Evolutionary conservation across 2,113 vertebrate genomes (phyloP).

Genomic region (Chaetodon trifascialis): DNA sequence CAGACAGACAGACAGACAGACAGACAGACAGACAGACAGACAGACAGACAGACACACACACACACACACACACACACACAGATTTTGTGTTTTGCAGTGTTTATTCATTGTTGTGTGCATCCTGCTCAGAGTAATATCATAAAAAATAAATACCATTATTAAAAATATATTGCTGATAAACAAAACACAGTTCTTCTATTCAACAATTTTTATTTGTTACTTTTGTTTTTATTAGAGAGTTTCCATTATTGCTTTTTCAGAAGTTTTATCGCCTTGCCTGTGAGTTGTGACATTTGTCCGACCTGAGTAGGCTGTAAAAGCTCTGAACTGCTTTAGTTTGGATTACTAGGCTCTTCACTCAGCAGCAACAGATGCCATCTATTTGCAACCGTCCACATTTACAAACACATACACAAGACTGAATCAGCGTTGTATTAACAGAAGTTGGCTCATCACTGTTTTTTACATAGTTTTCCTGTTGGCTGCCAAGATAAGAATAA

Average conservation of each 20-base stretch:
- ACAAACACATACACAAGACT: neutral
- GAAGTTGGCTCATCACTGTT: conserved; percentile 9
- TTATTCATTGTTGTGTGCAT: conserved; percentile 18
- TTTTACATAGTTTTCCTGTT: conserved; percentile 4
- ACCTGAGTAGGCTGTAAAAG: conserved; percentile 3
- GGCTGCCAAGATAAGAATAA: conserved; percentile 9
- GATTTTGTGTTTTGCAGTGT: conserved; percentile 1
- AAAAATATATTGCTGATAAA: neutral
- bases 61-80: conserved; percentile 13
- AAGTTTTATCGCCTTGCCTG: conserved; percentile 11
- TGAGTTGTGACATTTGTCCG: neutral
- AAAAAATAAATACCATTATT: conserved; percentile 20
- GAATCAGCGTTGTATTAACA: conserved; percentile 20
- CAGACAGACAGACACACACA: conserved; percentile 9
- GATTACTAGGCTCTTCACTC: conserved; percentile 24
- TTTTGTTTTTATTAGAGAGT: neutral
- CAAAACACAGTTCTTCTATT: neutral
- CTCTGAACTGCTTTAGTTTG: conserved; percentile 32
- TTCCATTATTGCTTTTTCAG: conserved; percentile 13
- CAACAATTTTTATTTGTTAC: neutral
- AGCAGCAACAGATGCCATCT: conserved; percentile 25
- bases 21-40: neutral
- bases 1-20: neutral
- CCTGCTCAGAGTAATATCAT: neutral
- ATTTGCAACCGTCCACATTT: conserved; percentile 23